phyloP scores from a whole-genome alignment of 2,797 vertebrate species.

The Sebastolobus alascanus region DNA sequence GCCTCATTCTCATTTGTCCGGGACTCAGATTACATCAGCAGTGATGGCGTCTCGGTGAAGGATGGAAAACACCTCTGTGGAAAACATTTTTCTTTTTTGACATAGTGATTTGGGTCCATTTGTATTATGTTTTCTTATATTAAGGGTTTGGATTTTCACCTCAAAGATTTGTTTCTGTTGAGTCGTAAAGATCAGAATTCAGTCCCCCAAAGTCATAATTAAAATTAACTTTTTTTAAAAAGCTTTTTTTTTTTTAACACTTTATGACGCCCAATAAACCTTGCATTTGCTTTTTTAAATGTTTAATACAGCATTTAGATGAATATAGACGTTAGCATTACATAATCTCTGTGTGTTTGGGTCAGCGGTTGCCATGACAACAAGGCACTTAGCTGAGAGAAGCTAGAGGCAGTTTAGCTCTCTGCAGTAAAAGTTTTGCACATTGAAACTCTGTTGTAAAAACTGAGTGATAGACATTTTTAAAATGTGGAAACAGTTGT shows the following conservation, averaged over 20 bases:
- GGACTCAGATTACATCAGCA: constrained; percentile 64
- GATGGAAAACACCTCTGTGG: constrained; percentile 52
- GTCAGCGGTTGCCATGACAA: constrained; percentile 74
- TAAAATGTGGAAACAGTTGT: not conserved
- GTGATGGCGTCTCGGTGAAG: constrained; percentile 70
- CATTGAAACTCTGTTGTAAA: not conserved
- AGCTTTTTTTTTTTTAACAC: not conserved
- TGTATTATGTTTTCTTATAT: not conserved
- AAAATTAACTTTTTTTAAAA: not conserved
- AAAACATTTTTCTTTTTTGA: not conserved
- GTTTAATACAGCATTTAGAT: not conserved
- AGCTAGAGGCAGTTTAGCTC: not conserved
- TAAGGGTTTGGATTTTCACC: not conserved
- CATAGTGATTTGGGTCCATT: not conserved
- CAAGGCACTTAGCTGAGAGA: not conserved
- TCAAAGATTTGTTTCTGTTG: not conserved
- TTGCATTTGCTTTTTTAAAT: not conserved
- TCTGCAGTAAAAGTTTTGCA: not conserved
- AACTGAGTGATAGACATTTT: not conserved
- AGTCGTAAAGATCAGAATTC: not conserved
- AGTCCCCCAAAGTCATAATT: not conserved
- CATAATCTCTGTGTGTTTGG: constrained; percentile 67
- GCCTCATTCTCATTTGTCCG: constrained; percentile 54
- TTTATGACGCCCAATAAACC: rapidly evolving
- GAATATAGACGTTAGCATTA: constrained; percentile 21